Conservation (phyloP, 2,113 vertebrate species). For the Candoia aspera region DNA sequence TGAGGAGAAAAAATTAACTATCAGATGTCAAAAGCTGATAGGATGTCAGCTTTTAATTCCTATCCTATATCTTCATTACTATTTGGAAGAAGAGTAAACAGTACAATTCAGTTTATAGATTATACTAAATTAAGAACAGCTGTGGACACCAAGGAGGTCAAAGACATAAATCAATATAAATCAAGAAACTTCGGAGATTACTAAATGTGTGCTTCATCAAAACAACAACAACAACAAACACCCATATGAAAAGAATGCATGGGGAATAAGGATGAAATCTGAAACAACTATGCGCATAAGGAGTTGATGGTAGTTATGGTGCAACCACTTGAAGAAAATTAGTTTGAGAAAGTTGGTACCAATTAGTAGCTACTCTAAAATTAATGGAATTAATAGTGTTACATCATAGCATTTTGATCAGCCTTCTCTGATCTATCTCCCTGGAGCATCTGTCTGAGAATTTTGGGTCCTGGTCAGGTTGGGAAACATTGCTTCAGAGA, state of each 20-base stretch:
- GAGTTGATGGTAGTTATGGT: neutral
- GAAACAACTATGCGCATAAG: neutral
- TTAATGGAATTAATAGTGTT: neutral
- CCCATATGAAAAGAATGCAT: neutral
- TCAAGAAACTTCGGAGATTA: neutral
- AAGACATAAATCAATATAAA: constrained; percentile 26
- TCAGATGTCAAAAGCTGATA: no score
- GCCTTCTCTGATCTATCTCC: neutral
- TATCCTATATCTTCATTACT: neutral
- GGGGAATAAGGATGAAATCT: constrained; percentile 4
- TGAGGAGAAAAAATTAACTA: neutral
- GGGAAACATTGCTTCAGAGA: neutral
- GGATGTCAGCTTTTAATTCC: neutral
- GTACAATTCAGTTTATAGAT: neutral
- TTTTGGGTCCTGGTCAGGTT: neutral
- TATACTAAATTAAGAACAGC: neutral
- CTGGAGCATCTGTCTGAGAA: neutral
- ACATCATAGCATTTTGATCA: neutral
- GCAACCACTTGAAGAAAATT: neutral
- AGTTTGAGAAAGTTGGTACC: neutral
- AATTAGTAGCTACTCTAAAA: neutral
- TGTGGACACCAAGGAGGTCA: neutral
- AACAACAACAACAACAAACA: neutral
- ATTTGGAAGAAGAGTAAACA: neutral
- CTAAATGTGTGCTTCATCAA: neutral